Evolutionary conservation across 2,113 vertebrate species (phyloP).

Genomic region (Ranitomeya imitator): DNA sequence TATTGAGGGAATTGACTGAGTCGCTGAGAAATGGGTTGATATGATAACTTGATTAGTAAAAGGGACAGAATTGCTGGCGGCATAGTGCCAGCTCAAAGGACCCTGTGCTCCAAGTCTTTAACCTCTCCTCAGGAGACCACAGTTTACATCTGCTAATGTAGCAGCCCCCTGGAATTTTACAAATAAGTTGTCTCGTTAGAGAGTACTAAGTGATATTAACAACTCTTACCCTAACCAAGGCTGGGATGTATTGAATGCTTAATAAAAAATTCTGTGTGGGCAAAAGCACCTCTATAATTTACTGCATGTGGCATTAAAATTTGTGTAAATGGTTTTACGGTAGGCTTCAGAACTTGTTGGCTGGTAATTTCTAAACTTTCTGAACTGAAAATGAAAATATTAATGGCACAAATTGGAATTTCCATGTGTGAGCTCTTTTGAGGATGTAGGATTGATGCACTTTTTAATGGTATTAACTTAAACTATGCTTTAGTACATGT

Average conservation of each 20-base stretch:
- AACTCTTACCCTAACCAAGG: neutral
- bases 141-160: conserved; percentile 78
- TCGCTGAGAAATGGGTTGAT: conserved; percentile 80
- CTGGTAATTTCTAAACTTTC: too few relatives aligned
- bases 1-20: conserved; percentile 80
- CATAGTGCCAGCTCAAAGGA: conserved; percentile 73
- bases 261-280: too few relatives aligned
- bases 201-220: conserved; percentile 51
- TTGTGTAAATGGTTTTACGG: too few relatives aligned
- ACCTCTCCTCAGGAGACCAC: conserved; percentile 82
- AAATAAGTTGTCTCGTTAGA: conserved; percentile 64
- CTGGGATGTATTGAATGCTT: neutral
- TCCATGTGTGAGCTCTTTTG: neutral
- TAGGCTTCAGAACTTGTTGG: too few relatives aligned
- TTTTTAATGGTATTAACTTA: too few relatives aligned
- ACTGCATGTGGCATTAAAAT: neutral
- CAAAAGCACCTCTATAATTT: neutral
- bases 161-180: conserved; percentile 69
- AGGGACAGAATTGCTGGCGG: conserved; percentile 76
- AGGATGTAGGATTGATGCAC: too few relatives aligned
- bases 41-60: conserved; percentile 93
- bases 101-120: conserved; percentile 79
- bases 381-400: neutral
- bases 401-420: neutral
- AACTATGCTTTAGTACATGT: too few relatives aligned